Percentiles rank a stretch among this genome's conserved stretches.
These are phyloP conservation scores for Drosophila repleta DNA, from an alignment of 1,140 invertebrate genomes.

Conservation along the genomic window DNA sequence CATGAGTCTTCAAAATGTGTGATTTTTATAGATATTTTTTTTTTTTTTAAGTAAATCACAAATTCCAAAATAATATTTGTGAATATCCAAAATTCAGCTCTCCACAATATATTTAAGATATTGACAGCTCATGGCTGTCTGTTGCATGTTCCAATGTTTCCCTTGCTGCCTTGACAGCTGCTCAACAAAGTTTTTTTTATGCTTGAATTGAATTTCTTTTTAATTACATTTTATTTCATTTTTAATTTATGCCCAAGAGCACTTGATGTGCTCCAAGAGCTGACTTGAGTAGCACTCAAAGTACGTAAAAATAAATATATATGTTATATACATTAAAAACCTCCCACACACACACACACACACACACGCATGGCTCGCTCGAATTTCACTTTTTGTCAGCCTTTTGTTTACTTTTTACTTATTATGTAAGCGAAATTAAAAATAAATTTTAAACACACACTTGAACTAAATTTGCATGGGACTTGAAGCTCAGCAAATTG, in stretches of 20 bases:
- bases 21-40: too few relatives aligned
- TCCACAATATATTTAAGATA: neutral
- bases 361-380: slow-evolving; percentile 26
- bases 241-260: slow-evolving; percentile 49
- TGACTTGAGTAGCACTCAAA: neutral
- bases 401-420: slow-evolving; percentile 47
- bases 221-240: slow-evolving; percentile 39
- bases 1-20: too few relatives aligned
- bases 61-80: too few relatives aligned
- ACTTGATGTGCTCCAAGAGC: slow-evolving; percentile 28
- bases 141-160: neutral
- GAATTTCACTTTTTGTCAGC: slow-evolving; percentile 65
- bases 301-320: neutral
- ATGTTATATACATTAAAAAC: slow-evolving; percentile 20
- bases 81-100: neutral
- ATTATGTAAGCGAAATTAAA: slow-evolving; percentile 46
- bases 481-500: slow-evolving; percentile 3
- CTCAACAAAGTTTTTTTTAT: neutral
- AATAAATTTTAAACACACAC: slow-evolving; percentile 45
- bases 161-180: slow-evolving; percentile 21
- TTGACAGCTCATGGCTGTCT: slow-evolving; percentile 1
- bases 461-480: slow-evolving; percentile 27
- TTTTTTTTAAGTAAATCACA: too few relatives aligned
- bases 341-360: too few relatives aligned
- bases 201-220: slow-evolving; percentile 33